Conservation (phyloP, 1,140 invertebrate genomes). For the Drosophila seguyi region DNA sequence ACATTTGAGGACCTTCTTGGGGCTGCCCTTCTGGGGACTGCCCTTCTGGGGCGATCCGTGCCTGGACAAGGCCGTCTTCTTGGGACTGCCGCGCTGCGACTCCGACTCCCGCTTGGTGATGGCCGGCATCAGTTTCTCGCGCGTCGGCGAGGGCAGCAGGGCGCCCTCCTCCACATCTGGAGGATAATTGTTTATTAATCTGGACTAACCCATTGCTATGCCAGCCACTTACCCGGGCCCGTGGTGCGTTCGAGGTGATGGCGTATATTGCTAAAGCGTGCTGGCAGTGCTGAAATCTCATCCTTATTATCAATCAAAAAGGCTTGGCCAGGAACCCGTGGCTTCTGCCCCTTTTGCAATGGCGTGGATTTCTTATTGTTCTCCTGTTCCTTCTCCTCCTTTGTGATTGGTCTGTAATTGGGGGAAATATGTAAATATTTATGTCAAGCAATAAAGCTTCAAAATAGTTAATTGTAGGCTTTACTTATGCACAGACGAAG, state of each 20-base stretch:
- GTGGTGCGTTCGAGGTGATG: slow-evolving; percentile 91
- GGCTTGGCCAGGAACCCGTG: slow-evolving; percentile 82
- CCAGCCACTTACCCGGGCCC: slow-evolving; percentile 86
- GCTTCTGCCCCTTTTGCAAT: slow-evolving; percentile 86
- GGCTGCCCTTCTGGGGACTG: slow-evolving; percentile 88
- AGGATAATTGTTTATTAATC: neutral
- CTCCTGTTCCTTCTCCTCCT: slow-evolving; percentile 95
- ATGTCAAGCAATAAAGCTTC: neutral
- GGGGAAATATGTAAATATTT: neutral
- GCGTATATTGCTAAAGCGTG: slow-evolving; percentile 87
- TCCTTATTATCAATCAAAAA: slow-evolving; percentile 85
- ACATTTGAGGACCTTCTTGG: slow-evolving; percentile 87
- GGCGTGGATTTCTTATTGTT: slow-evolving; percentile 92
- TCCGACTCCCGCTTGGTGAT: slow-evolving; percentile 88
- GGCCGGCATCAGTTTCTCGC: slow-evolving; percentile 90
- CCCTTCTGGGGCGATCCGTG: slow-evolving; percentile 85
- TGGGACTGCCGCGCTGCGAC: slow-evolving; percentile 85
- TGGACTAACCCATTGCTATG: neutral
- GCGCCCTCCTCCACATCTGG: slow-evolving; percentile 86
- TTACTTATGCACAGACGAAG: slow-evolving; percentile 92
- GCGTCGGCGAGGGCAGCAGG: slow-evolving; percentile 89
- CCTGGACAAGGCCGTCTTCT: slow-evolving; percentile 80
- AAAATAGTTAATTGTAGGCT: neutral
- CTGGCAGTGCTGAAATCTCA: slow-evolving; percentile 86
- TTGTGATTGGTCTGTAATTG: slow-evolving; percentile 89